These are phyloP conservation scores for Arctia plantaginis DNA, from an alignment of 2,888 invertebrate genomes.

Conservation along the genomic window DNA sequence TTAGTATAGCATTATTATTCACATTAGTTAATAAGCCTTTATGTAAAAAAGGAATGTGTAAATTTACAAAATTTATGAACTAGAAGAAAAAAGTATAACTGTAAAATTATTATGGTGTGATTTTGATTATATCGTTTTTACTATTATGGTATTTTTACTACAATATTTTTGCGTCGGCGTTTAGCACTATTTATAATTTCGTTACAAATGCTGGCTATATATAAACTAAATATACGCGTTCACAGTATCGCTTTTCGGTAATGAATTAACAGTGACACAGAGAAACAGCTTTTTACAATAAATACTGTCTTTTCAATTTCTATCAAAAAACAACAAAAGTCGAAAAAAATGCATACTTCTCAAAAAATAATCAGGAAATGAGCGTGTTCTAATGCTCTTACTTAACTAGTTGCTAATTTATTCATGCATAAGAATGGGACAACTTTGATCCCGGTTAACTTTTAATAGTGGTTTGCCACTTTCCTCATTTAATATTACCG, in stretches of 20 bases:
- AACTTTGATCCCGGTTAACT: constrained; percentile 60
- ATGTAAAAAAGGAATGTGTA: too few species aligned
- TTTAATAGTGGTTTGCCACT: constrained; percentile 65
- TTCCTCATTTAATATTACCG: constrained; percentile 43
- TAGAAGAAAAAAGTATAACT: neutral
- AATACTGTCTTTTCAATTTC: too few species aligned
- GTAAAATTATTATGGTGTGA: too few species aligned
- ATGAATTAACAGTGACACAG: constrained; percentile 11
- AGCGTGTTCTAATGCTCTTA: constrained; percentile 36
- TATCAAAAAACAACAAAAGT: too few species aligned
- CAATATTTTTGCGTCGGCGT: neutral
- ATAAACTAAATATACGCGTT: too few species aligned
- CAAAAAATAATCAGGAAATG: constrained; percentile 30
- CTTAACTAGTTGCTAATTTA: constrained; percentile 60
- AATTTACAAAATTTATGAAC: too few species aligned
- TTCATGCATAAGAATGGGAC: constrained; percentile 68
- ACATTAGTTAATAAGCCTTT: too few species aligned
- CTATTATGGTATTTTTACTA: neutral
- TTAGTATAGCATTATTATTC: too few species aligned
- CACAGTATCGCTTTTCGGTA: too few species aligned
- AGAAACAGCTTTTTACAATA: too few species aligned
- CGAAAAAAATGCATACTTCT: neutral
- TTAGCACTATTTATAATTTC: too few species aligned
- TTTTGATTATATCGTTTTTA: neutral
- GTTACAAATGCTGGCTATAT: too few species aligned